A percentile compares a stretch with the other conserved stretches of the same genome.
Evolutionary conservation across 2,797 vertebrate genomes (phyloP).

Genomic region (Lepus townsendii): DNA sequence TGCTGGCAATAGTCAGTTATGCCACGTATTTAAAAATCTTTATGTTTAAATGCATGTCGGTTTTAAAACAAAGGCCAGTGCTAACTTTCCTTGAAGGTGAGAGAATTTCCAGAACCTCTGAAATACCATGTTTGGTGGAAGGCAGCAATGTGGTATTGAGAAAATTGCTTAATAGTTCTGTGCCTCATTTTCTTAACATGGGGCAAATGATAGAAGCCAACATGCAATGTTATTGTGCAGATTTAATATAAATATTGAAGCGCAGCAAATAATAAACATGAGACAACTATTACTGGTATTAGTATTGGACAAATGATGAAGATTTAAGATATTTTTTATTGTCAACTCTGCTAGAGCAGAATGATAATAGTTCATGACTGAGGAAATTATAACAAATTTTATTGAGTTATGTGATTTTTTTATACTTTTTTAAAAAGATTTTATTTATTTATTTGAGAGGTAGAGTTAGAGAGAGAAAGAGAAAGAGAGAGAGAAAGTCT

Average conservation of each 20-base stretch:
- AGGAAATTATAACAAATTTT: not conserved
- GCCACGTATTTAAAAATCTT: not conserved
- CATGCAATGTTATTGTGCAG: not conserved
- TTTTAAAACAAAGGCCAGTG: not conserved
- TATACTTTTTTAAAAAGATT: too few species aligned
- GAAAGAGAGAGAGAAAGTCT: too few species aligned
- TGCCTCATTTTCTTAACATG: not conserved
- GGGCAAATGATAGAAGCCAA: not conserved
- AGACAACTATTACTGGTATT: not conserved
- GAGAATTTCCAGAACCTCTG: not conserved
- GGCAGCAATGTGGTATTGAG: not conserved
- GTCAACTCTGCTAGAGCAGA: not conserved
- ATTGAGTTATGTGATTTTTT: not conserved
- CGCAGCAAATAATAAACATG: not conserved
- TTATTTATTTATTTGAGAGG: too few species aligned
- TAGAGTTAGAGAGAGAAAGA: too few species aligned
- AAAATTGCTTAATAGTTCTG: not conserved
- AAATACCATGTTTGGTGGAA: not conserved
- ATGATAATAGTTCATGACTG: not conserved
- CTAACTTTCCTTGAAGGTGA: not conserved
- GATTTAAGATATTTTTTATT: not conserved
- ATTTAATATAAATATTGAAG: not conserved
- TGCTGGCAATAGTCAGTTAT: not conserved
- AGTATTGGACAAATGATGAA: not conserved
- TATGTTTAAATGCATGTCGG: not conserved